Evolutionary conservation across 2,888 invertebrate species (phyloP), one percentile per base, ranked within the genome.

Genomic region (Acleris literana): DNA sequence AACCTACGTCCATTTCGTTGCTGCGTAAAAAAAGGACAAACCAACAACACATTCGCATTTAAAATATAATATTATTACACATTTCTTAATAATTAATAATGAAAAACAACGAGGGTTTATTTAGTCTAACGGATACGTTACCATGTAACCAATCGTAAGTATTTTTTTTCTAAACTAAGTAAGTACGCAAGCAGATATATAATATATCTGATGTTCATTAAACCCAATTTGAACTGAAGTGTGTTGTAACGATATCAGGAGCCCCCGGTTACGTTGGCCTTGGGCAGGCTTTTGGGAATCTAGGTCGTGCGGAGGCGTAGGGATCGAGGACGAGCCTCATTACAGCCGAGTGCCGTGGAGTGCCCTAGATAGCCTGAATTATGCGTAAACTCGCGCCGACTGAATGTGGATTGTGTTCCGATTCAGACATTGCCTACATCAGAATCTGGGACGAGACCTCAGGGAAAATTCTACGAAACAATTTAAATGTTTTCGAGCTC

Each of bases 301-400:
- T 69, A 69, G 69, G 69, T 66, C 69, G 69, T 73, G 70, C 72
- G 74, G 71, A 77, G 77, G 77, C 79, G 77, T 79, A 80, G 79
- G 80, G 81, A 80, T 78, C 73, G 76, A 76, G 80, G 79, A 76
- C 77, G 68, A 70, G 69, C 69, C 63, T 69, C 70, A 70, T 71
- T 71, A 73, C 58, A 64, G 63, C 67, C 64, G 70, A 58, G 61
- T 71, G 74, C 72, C 75, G 74, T 70, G 75, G 74, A 74, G 73
- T 73, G 77, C 72, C 78, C 80, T 73, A 80, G 76, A 69, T 71
- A 69, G 33, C 64, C 62, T 67, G 57, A 64, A 67, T 69, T 70
- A 70, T 64, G 71, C 69, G 62, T 22, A 39, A 39, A 29, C 33
- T 46, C 11, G 16, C 61, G 22, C 44, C 56, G 56, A 49, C 54